Evolutionary conservation across 2,888 invertebrate genomes (phyloP).

Genomic region (Nipponacmea schrenckii): DNA sequence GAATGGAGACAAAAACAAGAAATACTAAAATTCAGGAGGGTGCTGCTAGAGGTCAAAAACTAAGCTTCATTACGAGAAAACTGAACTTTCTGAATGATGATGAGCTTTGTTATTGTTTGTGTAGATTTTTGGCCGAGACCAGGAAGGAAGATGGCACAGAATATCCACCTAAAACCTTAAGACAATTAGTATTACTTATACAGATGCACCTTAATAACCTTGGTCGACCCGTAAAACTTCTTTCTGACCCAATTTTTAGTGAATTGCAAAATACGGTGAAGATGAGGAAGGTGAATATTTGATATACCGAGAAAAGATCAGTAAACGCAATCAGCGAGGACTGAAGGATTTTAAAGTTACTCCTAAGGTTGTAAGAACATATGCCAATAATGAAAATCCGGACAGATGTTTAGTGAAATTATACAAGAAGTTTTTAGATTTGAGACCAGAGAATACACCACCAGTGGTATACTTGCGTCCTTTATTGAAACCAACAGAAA

Average conservation of each 20-base stretch:
- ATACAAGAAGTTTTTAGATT: background rate
- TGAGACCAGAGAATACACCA: background rate
- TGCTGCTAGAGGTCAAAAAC: background rate
- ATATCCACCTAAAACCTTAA: conserved; percentile 9
- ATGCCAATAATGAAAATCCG: too few relatives aligned
- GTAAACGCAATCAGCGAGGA: too few relatives aligned
- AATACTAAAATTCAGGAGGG: background rate
- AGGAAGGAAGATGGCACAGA: conserved; percentile 10
- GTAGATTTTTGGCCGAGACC: conserved; percentile 6
- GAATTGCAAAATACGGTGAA: background rate
- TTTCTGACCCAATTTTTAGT: background rate
- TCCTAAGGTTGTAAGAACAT: too few relatives aligned
- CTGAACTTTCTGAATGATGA: background rate
- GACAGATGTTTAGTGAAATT: background rate
- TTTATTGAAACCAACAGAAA: background rate
- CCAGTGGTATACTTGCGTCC: conserved; percentile 5
- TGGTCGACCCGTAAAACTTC: background rate
- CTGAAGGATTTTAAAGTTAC: too few relatives aligned
- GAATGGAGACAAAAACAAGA: background rate
- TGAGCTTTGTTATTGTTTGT: conserved; percentile 13
- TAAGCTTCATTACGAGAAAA: background rate
- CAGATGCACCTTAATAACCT: background rate
- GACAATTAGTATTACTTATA: conserved; percentile 8
- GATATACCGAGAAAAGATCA: too few relatives aligned
- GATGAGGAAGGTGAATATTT: too few relatives aligned